Evolutionary conservation across 2,797 vertebrate species (phyloP).

Genomic region (Myotis myotis): DNA sequence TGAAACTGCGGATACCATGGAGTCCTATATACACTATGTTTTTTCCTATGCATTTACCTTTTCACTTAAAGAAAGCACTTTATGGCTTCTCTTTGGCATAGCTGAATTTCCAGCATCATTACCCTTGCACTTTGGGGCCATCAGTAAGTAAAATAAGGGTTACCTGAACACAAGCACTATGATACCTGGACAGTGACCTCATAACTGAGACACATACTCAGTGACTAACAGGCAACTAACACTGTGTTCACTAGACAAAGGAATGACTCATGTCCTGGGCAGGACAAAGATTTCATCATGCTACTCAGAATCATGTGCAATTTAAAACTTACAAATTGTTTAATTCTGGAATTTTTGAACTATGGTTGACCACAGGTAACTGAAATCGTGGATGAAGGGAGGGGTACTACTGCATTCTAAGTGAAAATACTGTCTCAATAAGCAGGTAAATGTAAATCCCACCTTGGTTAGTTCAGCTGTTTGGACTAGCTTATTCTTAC

Average conservation of each 20-base stretch:
- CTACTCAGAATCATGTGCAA: background rate
- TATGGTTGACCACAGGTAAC: background rate
- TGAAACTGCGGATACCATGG: background rate
- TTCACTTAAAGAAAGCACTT: background rate
- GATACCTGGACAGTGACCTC: background rate
- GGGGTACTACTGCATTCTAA: background rate
- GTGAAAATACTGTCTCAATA: background rate
- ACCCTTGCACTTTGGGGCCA: background rate
- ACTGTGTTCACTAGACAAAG: background rate
- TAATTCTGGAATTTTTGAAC: background rate
- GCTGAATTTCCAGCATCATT: background rate
- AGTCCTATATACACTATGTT: background rate
- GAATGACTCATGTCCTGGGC: background rate
- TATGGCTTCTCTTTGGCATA: background rate
- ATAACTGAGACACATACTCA: background rate
- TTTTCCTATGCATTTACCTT: background rate
- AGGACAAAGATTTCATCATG: background rate
- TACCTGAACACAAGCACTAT: background rate
- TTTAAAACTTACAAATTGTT: background rate
- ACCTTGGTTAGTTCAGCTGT: constrained; percentile 95
- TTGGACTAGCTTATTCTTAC: constrained; percentile 95
- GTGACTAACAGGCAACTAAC: background rate
- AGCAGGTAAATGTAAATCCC: constrained; percentile 34
- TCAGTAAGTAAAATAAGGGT: background rate
- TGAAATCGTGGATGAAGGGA: background rate